Base-by-base conservation (phyloP, 30 jellyfish, hydroid and myxozoan species). In the Aurelia sp. region DNA sequence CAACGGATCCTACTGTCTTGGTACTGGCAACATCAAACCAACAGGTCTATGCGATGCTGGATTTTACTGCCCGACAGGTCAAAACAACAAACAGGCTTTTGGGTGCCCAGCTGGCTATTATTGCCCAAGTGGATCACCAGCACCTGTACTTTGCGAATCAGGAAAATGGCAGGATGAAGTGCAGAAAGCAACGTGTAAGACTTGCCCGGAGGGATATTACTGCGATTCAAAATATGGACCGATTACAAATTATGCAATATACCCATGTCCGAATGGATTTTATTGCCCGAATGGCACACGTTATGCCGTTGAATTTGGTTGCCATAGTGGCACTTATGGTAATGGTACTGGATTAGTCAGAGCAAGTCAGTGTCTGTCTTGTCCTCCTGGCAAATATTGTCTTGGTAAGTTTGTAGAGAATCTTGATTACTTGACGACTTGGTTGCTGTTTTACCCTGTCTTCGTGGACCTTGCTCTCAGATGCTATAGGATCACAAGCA, bases 201-300 rank as follows among this genome's bases (percentile, higher is more conserved):
- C 74, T 51, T 93, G 98, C 74, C 87, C 90, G 0, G 96, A 78
- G 66, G 96, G 97, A 13, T 93, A 48, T 73, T 93, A 48, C 78
- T 93, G 98, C 78, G 98, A 93, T 62, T 64, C 73, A 10, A 82
- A 82, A 20, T 59, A 82, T 66, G 90, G 93, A 13, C 98, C 98
- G 6, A 85, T 93, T 4, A 27, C 77, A 37, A 87, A 83, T 67
- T 77, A 75, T 61, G 55, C 97, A 48, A 13, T 50, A 31, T 73
- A 87, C 71, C 86, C 84, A 55, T 93, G 98, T 69, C 98, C 98
- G 17, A 86, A 82, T 51, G 98, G 98, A 13, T 93, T 64, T 68
- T 93, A 81, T 65, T 93, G 98, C 63, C 98, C 97, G 40, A 93
- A 93, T 88, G 98, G 98, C 4, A 93, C 98, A 17, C 70, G 86